A percentile compares a stretch with the other conserved stretches of the same genome.
phyloP scores from a whole-genome alignment of 2,113 vertebrate genomes.

The Hemichromis elongatus region DNA sequence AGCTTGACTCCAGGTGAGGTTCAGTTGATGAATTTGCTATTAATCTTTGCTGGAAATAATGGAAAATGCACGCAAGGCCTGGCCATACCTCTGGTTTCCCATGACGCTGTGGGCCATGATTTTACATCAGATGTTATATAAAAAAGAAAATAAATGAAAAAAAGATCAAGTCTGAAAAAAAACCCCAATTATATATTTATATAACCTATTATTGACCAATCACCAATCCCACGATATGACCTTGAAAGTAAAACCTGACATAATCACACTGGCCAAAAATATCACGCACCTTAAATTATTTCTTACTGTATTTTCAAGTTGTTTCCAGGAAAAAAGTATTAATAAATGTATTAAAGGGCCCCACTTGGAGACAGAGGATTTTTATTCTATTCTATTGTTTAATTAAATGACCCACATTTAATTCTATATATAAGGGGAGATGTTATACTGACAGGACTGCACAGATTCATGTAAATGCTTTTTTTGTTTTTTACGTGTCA shows the following conservation, averaged over 20 bases:
- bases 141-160: rapidly evolving
- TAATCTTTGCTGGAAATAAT: neutral
- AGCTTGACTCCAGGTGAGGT: neutral
- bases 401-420: neutral
- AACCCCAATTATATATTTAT: no score
- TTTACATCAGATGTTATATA: neutral
- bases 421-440: neutral
- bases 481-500: neutral
- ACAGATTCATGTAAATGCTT: neutral
- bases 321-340: neutral
- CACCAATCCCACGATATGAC: neutral
- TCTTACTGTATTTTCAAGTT: neutral
- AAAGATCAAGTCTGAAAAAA: rapidly evolving
- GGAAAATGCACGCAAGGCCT: neutral
- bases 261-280: neutral
- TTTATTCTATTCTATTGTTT: neutral
- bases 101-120: rapidly evolving
- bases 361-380: neutral
- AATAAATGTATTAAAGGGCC: neutral
- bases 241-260: rapidly evolving
- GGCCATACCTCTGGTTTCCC: neutral
- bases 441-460: neutral
- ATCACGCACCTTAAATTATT: neutral
- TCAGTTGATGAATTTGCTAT: neutral
- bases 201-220: neutral